Evolutionary conservation across 2,113 vertebrate species (phyloP), one percentile per base, ranked within the genome.

Genomic region (Archocentrus centrarchus): DNA sequence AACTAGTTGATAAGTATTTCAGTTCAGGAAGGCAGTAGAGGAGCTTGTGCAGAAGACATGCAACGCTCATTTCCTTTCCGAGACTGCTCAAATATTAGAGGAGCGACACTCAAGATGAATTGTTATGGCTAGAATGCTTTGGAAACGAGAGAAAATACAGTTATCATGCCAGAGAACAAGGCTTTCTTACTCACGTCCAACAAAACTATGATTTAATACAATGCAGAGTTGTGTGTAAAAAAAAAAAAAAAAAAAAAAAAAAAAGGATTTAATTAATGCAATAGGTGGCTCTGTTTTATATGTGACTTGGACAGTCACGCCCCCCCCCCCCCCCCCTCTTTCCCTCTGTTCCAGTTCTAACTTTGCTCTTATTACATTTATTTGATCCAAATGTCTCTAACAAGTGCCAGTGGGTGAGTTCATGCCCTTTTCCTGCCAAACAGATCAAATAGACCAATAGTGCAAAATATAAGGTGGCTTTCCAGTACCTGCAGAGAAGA

Each of bases 81-180:
- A 88, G 66, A 89, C 82, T 73, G 75, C 77, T 87, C 79, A 79
- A 77, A 89, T 83, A 86, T 86, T 73, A 85, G 59, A 79, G 44
- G 27, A 83, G 79, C 61, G 61, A 79, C 75, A 60, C 59, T 77
- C 39, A 83, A 41, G 68, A 81, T 87, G 85, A 93, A 83, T 84
- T 91, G 81, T 82, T 86, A 87, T 76, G 73, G 83, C 84, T 86
- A 64, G 85, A 41, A 22, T 82, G 87, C 90, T 87, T 88, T 91
- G 82, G 85, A 80, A 89, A 89, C 6, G 39, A 86, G 85, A 80
- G n/a, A 94, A 86, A 94, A 95, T 93, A 85, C 87, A 87, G 80
- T 80, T 60, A 77, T 79, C 62, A 24, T 86, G 91, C 91, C 91
- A 92, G 82, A 86, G 73, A 92, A 91, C 93, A 90, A 90, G 79